phyloP scores from a whole-genome alignment of 2,797 vertebrate species.

The Crenuchus spilurus region DNA sequence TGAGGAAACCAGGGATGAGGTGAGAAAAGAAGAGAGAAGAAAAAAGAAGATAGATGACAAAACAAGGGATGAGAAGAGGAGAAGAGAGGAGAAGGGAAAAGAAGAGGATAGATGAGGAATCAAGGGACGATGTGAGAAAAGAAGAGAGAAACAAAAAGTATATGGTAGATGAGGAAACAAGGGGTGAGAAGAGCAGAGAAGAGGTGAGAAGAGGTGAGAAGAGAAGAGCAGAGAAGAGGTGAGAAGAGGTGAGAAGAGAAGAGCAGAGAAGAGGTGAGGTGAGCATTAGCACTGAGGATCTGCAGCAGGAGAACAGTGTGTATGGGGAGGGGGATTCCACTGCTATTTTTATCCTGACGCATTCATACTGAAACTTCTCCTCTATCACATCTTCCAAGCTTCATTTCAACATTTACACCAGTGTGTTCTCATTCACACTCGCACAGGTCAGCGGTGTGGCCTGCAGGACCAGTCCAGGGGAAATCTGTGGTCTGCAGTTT shows the following conservation, averaged over 20 bases:
- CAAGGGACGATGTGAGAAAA: background rate
- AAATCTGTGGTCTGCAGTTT: background rate
- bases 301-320: background rate
- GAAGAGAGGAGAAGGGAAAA: background rate
- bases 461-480: background rate
- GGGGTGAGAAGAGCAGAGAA: background rate
- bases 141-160: constrained; percentile 17
- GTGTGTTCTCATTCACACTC: background rate
- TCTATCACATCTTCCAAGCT: background rate
- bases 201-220: background rate
- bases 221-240: constrained; percentile 12
- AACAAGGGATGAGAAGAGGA: background rate
- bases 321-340: constrained; percentile 26
- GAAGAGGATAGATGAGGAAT: background rate
- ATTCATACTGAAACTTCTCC: constrained; percentile 9
- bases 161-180: constrained; percentile 59
- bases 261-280: background rate
- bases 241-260: constrained; percentile 4
- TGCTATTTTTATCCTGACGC: constrained; percentile 36
- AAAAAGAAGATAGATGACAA: background rate
- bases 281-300: background rate
- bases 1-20: background rate
- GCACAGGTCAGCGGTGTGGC: background rate
- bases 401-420: background rate
- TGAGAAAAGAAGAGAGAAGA: background rate